Base-by-base conservation (phyloP, 2,888 invertebrate species). In the Chamaedrilus cognettii region DNA sequence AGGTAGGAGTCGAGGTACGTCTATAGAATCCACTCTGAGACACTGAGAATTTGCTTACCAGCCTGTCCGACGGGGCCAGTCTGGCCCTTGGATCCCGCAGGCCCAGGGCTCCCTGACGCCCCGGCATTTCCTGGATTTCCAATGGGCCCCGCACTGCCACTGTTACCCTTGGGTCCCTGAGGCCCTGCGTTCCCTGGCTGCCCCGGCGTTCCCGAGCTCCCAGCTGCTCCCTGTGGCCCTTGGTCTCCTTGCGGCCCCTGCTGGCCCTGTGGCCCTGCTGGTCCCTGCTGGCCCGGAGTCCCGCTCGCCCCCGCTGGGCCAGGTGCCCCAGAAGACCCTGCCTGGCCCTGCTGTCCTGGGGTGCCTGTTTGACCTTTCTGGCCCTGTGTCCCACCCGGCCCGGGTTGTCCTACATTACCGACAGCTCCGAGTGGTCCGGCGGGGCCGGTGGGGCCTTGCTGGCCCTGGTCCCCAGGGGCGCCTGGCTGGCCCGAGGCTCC, bases 131-230 rank as follows among this genome's bases (percentile, higher is more conserved):
- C 64, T 57, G 34, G 35, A n/a, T 64, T 33, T 15, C 64, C 64
- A 34, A 26, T 5, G 5, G 34, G 23, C 30, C 55, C 67, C 67
- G 11, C 49, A 42, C 3, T 42, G 26, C n/a, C 74, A 74, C 15
- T 33, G 23, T 30, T 62, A 50, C 64, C 64, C 26, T 33, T 28
- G 26, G 55, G 56, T 30, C 74, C 75, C 28, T 11, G 4, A 1
- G 42, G 32, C 26, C 65, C 65, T 31, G 52, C 28, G 1, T 32
- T 35, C 11, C 65, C 66, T 32, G 30, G 31, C n/a, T 34, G 50
- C 56, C 69, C 93, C 94, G 84, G 94, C 26, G 60, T 2, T 11
- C 71, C 70, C 1, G 56, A 19, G 42, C 11, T 28, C 23, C 68
- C 68, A 56, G 57, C 23, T 30, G 60, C 33, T 49, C 68, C 68